Conservation (phyloP, 2,888 invertebrate genomes). For the Orthosia gothica region DNA sequence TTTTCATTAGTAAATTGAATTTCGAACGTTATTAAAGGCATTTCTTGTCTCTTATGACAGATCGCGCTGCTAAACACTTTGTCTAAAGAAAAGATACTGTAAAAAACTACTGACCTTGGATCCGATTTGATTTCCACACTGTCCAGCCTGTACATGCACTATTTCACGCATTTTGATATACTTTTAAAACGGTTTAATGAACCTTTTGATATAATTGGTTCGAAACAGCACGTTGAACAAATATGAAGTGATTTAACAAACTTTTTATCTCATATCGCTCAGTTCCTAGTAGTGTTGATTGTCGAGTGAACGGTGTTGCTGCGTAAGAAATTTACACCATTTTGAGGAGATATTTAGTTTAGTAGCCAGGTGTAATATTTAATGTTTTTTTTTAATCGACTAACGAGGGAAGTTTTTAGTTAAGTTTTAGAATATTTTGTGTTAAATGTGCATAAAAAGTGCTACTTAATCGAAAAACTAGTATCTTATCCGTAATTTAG, state of each 20-base stretch:
- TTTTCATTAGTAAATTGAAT: conserved; percentile 34
- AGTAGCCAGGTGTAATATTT: conserved; percentile 52
- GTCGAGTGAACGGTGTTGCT: conserved; percentile 56
- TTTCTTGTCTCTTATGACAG: conserved; percentile 16
- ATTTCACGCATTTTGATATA: conserved; percentile 96
- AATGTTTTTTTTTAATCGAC: conserved; percentile 41
- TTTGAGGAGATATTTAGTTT: conserved; percentile 29
- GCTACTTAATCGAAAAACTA: background rate
- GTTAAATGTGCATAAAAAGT: background rate
- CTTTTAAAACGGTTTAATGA: conserved; percentile 29
- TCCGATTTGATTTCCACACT: conserved; percentile 98
- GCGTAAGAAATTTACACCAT: conserved; percentile 16
- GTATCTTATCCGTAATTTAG: background rate
- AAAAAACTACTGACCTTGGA: conserved; percentile 93
- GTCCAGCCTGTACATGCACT: conserved; percentile 98
- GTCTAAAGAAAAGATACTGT: conserved; percentile 22
- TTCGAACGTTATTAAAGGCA: background rate
- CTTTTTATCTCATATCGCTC: conserved; percentile 57
- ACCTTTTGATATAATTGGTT: conserved; percentile 44
- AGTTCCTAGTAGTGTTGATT: conserved; percentile 62
- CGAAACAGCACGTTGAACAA: conserved; percentile 57
- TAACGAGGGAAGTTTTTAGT: background rate
- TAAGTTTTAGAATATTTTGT: conserved; percentile 1
- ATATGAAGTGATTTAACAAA: conserved; percentile 47
- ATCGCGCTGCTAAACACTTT: background rate